A percentile compares a stretch with the other conserved stretches of the same genome.
Evolutionary conservation across 2,888 invertebrate genomes (phyloP).

Genomic region (Ormyrus pomaceus): DNA sequence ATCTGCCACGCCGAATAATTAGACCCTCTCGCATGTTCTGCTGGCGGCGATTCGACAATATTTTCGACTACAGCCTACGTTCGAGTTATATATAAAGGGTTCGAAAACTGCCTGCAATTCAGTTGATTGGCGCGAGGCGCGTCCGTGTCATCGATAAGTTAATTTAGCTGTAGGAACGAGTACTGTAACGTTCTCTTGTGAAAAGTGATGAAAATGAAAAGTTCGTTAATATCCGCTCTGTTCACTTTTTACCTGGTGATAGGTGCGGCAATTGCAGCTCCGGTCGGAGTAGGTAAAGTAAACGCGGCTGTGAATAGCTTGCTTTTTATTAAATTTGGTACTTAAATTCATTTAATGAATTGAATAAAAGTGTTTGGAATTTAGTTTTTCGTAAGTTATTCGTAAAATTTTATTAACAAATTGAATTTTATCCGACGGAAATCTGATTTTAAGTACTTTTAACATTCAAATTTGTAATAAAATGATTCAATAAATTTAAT

Average conservation of each 20-base stretch:
- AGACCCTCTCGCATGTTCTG: conserved; percentile 32
- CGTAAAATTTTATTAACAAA: too few species aligned
- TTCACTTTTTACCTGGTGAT: conserved; percentile 6
- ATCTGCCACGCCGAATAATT: conserved; percentile 31
- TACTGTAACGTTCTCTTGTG: neutral
- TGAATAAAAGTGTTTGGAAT: too few species aligned
- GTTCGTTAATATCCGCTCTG: neutral
- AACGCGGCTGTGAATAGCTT: neutral
- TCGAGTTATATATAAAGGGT: conserved; percentile 18
- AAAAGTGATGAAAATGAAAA: conserved; percentile 16
- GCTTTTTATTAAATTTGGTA: conserved; percentile 1
- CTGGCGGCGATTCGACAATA: neutral
- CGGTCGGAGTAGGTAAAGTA: neutral
- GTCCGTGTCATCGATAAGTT: conserved; percentile 16
- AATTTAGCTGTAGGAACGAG: conserved; percentile 3
- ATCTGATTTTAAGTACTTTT: too few species aligned
- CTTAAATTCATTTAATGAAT: too few species aligned
- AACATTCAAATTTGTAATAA: too few species aligned
- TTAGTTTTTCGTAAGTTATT: too few species aligned
- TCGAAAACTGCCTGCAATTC: conserved; percentile 12
- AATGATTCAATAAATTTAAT: neutral
- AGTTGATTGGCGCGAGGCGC: conserved; percentile 23
- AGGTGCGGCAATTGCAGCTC: neutral
- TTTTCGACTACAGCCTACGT: neutral
- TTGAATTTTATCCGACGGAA: too few species aligned